Evolutionary conservation across 2,113 vertebrate genomes (phyloP), one percentile per base, ranked within the genome.

Genomic region (Acanthochromis polyacanthus): DNA sequence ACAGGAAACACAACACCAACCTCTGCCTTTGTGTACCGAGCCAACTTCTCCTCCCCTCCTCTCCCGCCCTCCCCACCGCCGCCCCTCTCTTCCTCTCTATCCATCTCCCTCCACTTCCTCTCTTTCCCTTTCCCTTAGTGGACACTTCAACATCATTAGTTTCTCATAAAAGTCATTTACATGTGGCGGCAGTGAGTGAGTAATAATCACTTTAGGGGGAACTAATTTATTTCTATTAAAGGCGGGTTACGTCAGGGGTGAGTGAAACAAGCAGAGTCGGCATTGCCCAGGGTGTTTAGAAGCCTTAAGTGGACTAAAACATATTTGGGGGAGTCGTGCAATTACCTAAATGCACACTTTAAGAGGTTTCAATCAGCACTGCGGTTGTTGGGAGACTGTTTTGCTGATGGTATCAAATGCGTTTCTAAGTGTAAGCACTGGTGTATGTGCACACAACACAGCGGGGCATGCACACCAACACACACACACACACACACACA

Each of bases 291-390:
- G 82, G 87, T 87, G 78, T 88, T 89, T 76, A 78, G 82, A 88
- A 81, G 84, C 83, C 81, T 82, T 91, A 89, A 92, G 89, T 91
- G 91, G 89, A 78, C 84, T 80, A 61, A 88, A 91, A 91, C 88
- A 89, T 90, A 88, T 93, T 92, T 92, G 81, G 65, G 76, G 68
- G 81, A 90, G 84, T 85, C 38, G 46, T 72, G 86, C 90, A 93
- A 93, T 93, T 93, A 93, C 90, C 91, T 91, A 93, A 93, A 93
- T 91, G 90, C 88, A 91, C 85, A 88, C 87, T 86, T 91, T 75
- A 92, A 91, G 91, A 91, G 79, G 86, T 84, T 87, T 92, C 87
- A 88, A 89, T 92, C 92, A 88, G 90, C 88, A 51, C 62, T 64
- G 88, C 40, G 68, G 69, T 45, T 78, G 86, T 52, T 68, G 85